phyloP scores from a whole-genome alignment of 2,113 vertebrate genomes.

The Stegostoma tigrinum region DNA sequence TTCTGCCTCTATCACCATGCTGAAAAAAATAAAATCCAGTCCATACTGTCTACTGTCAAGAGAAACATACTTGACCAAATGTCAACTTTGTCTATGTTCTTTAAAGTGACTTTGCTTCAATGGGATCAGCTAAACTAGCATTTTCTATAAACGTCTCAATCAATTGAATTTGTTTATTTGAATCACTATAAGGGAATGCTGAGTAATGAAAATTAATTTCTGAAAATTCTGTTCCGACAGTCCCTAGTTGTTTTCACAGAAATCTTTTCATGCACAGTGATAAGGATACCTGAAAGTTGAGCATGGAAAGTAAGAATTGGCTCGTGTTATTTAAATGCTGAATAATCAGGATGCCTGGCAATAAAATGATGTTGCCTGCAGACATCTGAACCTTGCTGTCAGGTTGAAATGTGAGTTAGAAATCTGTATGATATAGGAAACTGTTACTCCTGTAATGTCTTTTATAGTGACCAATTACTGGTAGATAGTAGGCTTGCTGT shows the following conservation, averaged over 20 bases:
- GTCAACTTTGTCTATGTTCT: background rate
- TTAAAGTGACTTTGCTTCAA: slow-evolving; percentile 9
- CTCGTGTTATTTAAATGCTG: background rate
- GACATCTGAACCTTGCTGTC: background rate
- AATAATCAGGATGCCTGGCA: background rate
- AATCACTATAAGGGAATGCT: background rate
- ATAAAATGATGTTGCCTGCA: background rate
- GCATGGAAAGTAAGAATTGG: background rate
- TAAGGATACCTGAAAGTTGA: too few species aligned
- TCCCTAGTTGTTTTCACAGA: background rate
- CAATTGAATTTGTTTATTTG: background rate
- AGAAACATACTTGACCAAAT: too few species aligned
- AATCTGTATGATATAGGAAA: background rate
- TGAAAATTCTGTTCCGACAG: background rate
- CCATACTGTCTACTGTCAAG: background rate
- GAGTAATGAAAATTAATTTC: background rate
- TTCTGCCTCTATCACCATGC: too few species aligned
- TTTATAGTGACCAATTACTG: background rate
- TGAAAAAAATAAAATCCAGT: too few species aligned
- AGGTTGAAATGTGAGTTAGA: background rate
- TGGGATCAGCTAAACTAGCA: too few species aligned
- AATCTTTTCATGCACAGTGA: background rate
- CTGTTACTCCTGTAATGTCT: background rate
- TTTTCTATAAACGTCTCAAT: background rate
- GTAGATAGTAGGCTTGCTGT: background rate